phyloP scores from a whole-genome alignment of 2,797 vertebrate species.

The Crenichthys baileyi region DNA sequence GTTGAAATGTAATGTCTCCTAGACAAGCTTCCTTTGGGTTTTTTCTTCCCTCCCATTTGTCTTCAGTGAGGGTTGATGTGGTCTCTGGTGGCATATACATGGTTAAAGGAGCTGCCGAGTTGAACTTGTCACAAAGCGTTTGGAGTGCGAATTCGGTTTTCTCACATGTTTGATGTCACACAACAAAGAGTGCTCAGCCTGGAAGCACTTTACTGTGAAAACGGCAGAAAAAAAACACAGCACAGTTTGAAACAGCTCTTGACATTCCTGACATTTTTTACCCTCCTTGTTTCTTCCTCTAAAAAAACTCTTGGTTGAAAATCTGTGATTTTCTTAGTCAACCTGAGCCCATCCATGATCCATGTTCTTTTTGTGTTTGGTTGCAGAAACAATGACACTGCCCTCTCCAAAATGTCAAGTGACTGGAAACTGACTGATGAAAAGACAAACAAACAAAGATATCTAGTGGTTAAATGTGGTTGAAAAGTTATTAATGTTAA shows the following conservation, averaged over 20 bases:
- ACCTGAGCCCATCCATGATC: conserved; percentile 4
- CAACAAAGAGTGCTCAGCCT: conserved; percentile 57
- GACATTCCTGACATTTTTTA: conserved; percentile 34
- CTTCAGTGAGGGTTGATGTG: conserved; percentile 32
- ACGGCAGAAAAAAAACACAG: conserved; percentile 34
- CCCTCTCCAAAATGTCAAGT: not conserved
- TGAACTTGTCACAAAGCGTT: conserved; percentile 38
- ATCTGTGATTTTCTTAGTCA: conserved; percentile 22
- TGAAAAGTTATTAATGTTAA: not conserved
- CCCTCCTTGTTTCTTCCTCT: conserved; percentile 35
- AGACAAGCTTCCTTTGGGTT: conserved; percentile 28
- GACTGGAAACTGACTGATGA: not conserved
- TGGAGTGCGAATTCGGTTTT: conserved; percentile 29
- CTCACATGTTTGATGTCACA: conserved; percentile 62
- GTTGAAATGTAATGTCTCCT: conserved; percentile 42
- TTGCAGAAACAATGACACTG: not conserved
- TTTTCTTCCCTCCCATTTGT: conserved; percentile 16
- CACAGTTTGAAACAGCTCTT: conserved; percentile 56
- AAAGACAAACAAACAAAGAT: not conserved
- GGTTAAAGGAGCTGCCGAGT: conserved; percentile 43
- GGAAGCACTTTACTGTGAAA: conserved; percentile 38
- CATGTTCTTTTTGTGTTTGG: not conserved
- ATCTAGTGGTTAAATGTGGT: not conserved
- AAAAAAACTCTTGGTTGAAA: conserved; percentile 36
- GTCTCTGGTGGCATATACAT: conserved; percentile 28